Conservation (phyloP, 2,888 invertebrate species). For the Cosmia pyralina region DNA sequence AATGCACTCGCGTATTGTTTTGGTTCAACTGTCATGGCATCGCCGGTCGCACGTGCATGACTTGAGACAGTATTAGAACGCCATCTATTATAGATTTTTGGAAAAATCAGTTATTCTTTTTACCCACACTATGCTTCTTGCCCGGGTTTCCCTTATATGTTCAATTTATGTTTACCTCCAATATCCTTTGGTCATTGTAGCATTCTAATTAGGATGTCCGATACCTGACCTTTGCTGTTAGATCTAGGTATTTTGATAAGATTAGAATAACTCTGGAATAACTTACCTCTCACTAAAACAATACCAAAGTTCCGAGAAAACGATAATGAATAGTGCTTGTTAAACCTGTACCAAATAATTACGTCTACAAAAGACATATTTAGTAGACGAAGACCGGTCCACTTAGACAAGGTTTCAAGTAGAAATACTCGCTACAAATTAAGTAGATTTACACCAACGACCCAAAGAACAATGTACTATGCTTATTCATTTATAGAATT, state of each 20-base stretch:
- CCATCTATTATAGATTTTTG: too few relatives aligned
- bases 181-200: neutral
- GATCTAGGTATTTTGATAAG: neutral
- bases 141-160: neutral
- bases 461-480: conserved; percentile 46
- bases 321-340: conserved; percentile 1
- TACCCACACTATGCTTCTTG: too few relatives aligned
- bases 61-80: too few relatives aligned
- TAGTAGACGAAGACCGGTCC: conserved; percentile 31
- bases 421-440: conserved; percentile 59
- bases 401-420: conserved; percentile 49
- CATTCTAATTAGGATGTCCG: conserved; percentile 3
- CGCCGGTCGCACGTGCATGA: too few relatives aligned
- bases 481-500: conserved; percentile 20
- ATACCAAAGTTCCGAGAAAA: conserved; percentile 3
- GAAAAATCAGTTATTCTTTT: too few relatives aligned
- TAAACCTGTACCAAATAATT: conserved; percentile 34
- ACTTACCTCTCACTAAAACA: neutral
- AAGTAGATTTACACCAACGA: conserved; percentile 51
- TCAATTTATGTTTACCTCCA: too few relatives aligned
- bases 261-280: neutral
- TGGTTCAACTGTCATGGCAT: too few relatives aligned
- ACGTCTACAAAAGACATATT: conserved; percentile 33
- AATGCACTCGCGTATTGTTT: too few relatives aligned
- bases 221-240: neutral